Conservation (phyloP, 2,888 invertebrate genomes). For the Dendrolimus pini region DNA sequence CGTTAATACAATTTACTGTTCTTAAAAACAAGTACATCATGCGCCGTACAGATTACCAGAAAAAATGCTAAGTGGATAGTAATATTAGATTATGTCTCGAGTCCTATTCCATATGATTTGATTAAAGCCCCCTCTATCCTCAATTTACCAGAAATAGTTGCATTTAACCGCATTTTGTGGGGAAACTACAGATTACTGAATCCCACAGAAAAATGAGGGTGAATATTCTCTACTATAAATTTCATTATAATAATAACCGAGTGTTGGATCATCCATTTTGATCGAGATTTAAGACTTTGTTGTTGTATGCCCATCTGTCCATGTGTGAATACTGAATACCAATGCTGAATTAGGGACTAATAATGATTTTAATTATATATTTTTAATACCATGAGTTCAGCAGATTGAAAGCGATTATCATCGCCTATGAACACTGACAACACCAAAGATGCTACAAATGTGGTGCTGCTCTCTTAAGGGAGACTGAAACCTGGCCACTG, state of each 20-base stretch:
- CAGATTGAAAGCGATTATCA: no score
- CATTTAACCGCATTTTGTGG: constrained; percentile 54
- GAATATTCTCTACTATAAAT: constrained; percentile 49
- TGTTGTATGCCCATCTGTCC: constrained; percentile 15
- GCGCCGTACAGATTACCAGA: constrained; percentile 22
- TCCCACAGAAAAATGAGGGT: constrained; percentile 26
- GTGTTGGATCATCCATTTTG: constrained; percentile 10
- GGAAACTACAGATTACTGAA: constrained; percentile 40
- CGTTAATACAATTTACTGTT: no score
- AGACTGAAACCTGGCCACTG: no score
- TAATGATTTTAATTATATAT: no score
- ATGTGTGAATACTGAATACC: constrained; percentile 7
- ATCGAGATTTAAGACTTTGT: constrained; percentile 26
- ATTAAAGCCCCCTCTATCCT: constrained; percentile 61
- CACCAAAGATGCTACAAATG: no score
- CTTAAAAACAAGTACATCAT: constrained; percentile 13
- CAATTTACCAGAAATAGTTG: constrained; percentile 60
- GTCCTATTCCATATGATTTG: constrained; percentile 39
- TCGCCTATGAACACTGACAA: no score
- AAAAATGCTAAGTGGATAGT: constrained; percentile 49
- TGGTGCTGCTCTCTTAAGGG: no score
- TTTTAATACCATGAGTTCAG: no score
- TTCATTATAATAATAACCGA: constrained; percentile 48
- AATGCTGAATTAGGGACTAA: no score
- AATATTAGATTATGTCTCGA: constrained; percentile 60